phyloP scores from a whole-genome alignment of 2,797 vertebrate species.

The Hemitrygon akajei region DNA sequence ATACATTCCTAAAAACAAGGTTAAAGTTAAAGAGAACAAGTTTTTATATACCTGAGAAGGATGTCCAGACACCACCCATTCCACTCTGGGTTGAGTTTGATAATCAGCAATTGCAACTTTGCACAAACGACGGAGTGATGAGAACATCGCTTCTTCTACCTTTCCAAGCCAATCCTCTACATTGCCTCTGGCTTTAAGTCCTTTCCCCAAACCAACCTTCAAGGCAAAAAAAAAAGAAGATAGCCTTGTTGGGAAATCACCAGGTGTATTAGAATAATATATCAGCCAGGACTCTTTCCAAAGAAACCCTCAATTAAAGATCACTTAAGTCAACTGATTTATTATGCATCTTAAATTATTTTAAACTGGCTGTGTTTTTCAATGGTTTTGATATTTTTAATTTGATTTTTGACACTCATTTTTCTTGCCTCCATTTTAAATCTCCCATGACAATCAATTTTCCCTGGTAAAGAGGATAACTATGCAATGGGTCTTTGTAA shows the following conservation, averaged over 20 bases:
- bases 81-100: constrained; percentile 57
- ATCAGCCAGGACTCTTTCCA: not conserved
- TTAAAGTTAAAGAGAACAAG: not conserved
- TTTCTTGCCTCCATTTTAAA: not conserved
- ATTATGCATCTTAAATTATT: not conserved
- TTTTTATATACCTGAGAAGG: constrained; percentile 65
- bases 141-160: constrained; percentile 78
- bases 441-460: too few relatives aligned
- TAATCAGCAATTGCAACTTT: constrained; percentile 74
- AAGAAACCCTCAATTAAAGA: not conserved
- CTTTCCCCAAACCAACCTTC: constrained; percentile 72
- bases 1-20: not conserved
- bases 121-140: constrained; percentile 65
- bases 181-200: constrained; percentile 76
- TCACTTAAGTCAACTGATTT: not conserved
- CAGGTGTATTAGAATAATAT: not conserved
- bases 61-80: constrained; percentile 73
- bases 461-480: not conserved
- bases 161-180: constrained; percentile 80
- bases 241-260: not conserved
- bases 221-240: constrained; percentile 7
- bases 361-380: not conserved
- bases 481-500: not conserved
- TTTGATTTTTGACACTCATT: not conserved
- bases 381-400: not conserved